Evolutionary conservation across 92 coral and sea anemone species (phyloP).

Genomic region (Metridium senile): DNA sequence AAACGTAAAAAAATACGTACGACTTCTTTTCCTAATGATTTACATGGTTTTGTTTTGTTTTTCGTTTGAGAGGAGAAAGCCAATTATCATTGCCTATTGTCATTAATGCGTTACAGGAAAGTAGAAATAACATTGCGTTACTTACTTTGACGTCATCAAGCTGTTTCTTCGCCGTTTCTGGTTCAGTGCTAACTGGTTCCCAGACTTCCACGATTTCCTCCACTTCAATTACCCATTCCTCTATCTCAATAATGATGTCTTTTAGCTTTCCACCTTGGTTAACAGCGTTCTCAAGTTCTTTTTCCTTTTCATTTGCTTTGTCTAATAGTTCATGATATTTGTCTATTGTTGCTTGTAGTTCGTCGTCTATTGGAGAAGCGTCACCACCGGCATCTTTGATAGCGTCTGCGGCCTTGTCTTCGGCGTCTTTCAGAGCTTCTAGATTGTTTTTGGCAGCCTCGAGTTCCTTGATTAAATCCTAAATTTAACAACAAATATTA

Average conservation of each 20-base stretch:
- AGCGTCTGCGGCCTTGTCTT: conserved; percentile 42
- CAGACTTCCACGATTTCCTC: conserved; percentile 69
- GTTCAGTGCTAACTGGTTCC: conserved; percentile 86
- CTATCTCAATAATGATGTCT: conserved; percentile 75
- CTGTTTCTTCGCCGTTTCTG: conserved; percentile 86
- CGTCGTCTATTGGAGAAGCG: conserved; percentile 66
- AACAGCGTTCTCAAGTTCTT: conserved; percentile 76
- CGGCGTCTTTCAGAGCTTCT: conserved; percentile 56
- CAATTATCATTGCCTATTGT: too few relatives aligned
- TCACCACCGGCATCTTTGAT: conserved; percentile 59
- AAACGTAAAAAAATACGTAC: too few relatives aligned
- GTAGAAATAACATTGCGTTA: too few relatives aligned
- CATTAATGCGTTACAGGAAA: too few relatives aligned
- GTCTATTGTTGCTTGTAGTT: conserved; percentile 51
- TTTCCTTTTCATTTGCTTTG: conserved; percentile 64
- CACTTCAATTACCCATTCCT: conserved; percentile 69
- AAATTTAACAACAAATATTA: too few relatives aligned
- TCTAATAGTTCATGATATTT: conserved; percentile 63
- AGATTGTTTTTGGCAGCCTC: conserved; percentile 63
- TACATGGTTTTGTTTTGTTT: too few relatives aligned
- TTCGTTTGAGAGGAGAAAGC: too few relatives aligned
- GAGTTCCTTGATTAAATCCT: conserved; percentile 65
- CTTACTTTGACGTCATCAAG: conserved; percentile 70
- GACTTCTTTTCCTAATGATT: too few relatives aligned
- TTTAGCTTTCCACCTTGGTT: conserved; percentile 75